Base-by-base conservation (phyloP, 2,888 invertebrate species). In the Caradrina clavipalpis region DNA sequence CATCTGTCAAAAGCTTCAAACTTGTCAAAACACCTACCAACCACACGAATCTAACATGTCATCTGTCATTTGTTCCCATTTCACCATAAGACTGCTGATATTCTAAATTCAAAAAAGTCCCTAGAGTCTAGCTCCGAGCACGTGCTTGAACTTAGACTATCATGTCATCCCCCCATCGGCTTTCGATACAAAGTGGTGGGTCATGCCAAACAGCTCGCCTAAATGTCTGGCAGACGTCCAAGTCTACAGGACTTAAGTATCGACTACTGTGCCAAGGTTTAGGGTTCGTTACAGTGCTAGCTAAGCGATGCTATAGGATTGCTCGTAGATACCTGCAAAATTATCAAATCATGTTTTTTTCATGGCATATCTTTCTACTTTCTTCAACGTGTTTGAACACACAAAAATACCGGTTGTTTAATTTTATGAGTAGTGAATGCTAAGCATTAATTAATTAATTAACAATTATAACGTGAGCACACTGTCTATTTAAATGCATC, bases 201-300 rank as follows among this genome's bases (percentile, higher is more conserved):
- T 77, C 76, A 78, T 84, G 86, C 82, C 84, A 79, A 61, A 62
- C 78, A 68, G 83, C 80, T 78, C 83, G 82, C 82, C 83, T 76
- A 62, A 73, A 81, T 62, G 82, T 85, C 84, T 88, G 88, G 88
- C 88, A 86, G 57, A 55, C 63, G 57, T 80, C 88, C 88, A 88
- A 78, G 51, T 68, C 64, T 69, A 68, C 60, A 51, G 71, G 55
- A 67, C 69, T 73, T 73, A 75, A 75, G 72, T 65, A 69, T 54
- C 58, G 21, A 70, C 73, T 71, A 69, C 62, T 67, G 45, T 73
- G 76, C 83, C 76, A 79, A 76, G 65, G 26, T 6, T 19, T 51
- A 59, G 31, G 47, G 0, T 39, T 17, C 10, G 10, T 11, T 54
- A 35, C 51, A 65, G 45, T 53, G 1, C 1, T 10, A 64, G 73